Evolutionary conservation across 1,140 invertebrate genomes (phyloP).

Genomic region (Aphaenogaster ashmeadi): DNA sequence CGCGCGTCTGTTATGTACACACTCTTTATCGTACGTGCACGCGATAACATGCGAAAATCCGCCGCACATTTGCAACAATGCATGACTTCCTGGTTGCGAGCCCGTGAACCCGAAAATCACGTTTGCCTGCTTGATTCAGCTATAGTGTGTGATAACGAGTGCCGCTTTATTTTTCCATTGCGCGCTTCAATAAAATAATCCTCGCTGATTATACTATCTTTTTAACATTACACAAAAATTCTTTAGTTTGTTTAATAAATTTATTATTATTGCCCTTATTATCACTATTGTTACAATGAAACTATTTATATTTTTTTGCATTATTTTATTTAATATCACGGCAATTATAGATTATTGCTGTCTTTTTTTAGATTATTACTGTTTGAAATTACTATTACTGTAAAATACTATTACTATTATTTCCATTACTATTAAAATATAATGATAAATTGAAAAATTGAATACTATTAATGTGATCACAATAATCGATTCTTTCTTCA

Average conservation of each 20-base stretch:
- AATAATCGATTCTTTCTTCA: background rate
- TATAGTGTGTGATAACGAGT: background rate
- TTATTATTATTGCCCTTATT: background rate
- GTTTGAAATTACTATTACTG: background rate
- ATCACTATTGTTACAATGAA: background rate
- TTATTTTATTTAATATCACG: background rate
- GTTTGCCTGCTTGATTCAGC: conserved; percentile 6
- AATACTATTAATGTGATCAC: background rate
- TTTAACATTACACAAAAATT: background rate
- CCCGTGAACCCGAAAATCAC: conserved; percentile 48
- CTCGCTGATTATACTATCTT: background rate
- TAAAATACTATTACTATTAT: background rate
- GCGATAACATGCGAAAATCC: conserved; percentile 47
- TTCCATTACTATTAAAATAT: background rate
- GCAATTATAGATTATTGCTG: background rate
- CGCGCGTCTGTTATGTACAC: conserved; percentile 13
- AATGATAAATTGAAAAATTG: background rate
- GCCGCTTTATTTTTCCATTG: background rate
- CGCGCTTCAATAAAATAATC: background rate
- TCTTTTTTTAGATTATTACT: background rate
- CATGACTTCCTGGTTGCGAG: conserved; percentile 44
- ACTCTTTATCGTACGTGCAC: conserved; percentile 1
- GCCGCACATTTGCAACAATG: conserved; percentile 1
- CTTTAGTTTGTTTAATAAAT: background rate
- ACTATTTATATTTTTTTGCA: background rate